Conservation (phyloP, 2,797 vertebrate genomes). For the Sebastolobus alascanus region DNA sequence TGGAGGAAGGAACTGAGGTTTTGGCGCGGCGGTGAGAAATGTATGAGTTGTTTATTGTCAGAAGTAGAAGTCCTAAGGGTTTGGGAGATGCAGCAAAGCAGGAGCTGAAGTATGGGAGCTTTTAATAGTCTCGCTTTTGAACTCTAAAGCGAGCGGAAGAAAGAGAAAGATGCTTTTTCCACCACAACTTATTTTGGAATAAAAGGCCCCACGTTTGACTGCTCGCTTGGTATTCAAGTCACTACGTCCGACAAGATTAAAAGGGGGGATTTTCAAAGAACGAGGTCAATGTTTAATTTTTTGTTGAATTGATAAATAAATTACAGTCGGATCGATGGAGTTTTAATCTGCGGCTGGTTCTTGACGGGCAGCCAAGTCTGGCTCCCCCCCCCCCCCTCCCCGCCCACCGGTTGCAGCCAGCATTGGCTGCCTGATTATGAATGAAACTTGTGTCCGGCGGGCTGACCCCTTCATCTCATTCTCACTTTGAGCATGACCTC, state of each 20-base stretch:
- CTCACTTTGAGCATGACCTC: constrained; percentile 9
- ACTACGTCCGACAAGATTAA: constrained; percentile 62
- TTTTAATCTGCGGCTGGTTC: constrained; percentile 76
- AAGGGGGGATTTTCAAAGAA: constrained; percentile 61
- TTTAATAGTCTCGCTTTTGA: constrained; percentile 61
- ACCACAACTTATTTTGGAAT: constrained; percentile 41
- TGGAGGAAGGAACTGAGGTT: constrained; percentile 37
- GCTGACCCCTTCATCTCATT: constrained; percentile 44
- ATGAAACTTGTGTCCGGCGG: constrained; percentile 55
- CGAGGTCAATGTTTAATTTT: constrained; percentile 81
- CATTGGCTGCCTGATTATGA: constrained; percentile 57
- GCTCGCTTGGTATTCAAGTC: constrained; percentile 74
- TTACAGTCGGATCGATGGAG: constrained; percentile 79
- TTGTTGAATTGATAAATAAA: constrained; percentile 83
- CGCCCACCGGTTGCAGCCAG: constrained; percentile 42
- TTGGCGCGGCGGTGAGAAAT: constrained; percentile 43
- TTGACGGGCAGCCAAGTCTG: constrained; percentile 64
- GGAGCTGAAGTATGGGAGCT: constrained; percentile 49
- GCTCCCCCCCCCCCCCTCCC: constrained; percentile 17
- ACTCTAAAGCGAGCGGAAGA: constrained; percentile 38
- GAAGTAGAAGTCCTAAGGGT: constrained; percentile 67
- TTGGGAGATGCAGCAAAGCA: constrained; percentile 54
- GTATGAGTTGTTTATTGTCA: constrained; percentile 71
- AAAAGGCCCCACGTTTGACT: constrained; percentile 24
- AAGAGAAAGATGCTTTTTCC: constrained; percentile 30